Base-by-base conservation (phyloP, 2,888 invertebrate species). In the Ommatoiulus sabulosus region DNA sequence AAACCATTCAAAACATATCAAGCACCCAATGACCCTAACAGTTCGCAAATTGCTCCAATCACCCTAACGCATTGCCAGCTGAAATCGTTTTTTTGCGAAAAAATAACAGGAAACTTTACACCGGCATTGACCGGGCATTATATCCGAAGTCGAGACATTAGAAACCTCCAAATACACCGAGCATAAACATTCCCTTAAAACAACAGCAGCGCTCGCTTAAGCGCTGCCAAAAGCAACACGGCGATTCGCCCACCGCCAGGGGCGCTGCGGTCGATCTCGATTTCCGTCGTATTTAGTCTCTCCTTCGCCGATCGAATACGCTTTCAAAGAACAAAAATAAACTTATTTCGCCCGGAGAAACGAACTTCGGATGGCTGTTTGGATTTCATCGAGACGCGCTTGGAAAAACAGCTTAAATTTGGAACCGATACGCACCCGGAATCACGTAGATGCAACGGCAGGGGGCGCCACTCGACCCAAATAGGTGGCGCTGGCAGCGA, bases 101-200 rank as follows among this genome's bases (percentile, higher is more conserved):
- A 52, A 52, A 52, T 52, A 52, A 52, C 52, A 52, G 52, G 52
- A 52, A 52, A n/a, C n/a, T n/a, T n/a, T n/a, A n/a, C n/a, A 52
- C 52, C 52, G 52, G 52, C 52, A 52, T 52, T 52, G 52, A 52
- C 10, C 52, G 52, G 52, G 17, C 10, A 52, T 52, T 52, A 52
- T 52, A 15, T 52, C 52, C 52, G 52, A 3, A 52, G 52, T 17
- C 8, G 17, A 52, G 52, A 52, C 52, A 52, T 10, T 10, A 52
- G 52, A 52, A 0, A 52, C 52, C 12, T 52, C 17, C 52, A 17
- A 17, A 52, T 15, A 17, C 52, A 10, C 17, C 10, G 10, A 52
- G 52, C 17, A 17, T 52, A 52, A 52, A 52, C 17, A 52, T 17
- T 4, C 15, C 15, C 52, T 52, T 52, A 52, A 52, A 52, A 52